Percentiles rank a stretch among this genome's conserved stretches.
Conservation (phyloP, 2,113 vertebrate species). For the Microcebus murinus region DNA sequence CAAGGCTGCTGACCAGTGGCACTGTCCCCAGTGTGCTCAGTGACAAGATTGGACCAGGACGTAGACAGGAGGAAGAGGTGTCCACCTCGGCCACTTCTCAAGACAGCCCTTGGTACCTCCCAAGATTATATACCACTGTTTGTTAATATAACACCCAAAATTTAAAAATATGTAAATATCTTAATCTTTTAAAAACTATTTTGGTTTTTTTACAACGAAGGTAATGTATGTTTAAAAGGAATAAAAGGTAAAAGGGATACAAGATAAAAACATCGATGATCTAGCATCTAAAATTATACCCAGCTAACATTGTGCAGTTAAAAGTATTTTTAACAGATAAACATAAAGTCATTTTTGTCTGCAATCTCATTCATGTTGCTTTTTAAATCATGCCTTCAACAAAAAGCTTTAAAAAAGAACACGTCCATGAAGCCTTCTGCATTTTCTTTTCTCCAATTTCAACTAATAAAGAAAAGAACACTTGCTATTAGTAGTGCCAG, state of each 20-base stretch:
- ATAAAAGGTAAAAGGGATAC: not conserved
- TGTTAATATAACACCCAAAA: not conserved
- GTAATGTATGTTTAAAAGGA: not conserved
- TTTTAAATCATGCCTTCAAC: not conserved
- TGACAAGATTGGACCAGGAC: no score
- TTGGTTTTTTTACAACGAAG: not conserved
- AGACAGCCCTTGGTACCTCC: not conserved
- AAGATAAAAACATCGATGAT: not conserved
- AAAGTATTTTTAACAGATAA: not conserved
- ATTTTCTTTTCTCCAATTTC: not conserved
- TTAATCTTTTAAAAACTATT: not conserved
- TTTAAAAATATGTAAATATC: not conserved
- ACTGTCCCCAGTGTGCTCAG: rapidly evolving
- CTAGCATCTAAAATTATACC: not conserved
- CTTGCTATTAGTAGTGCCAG: not conserved
- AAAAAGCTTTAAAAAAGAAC: not conserved
- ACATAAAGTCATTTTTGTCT: not conserved
- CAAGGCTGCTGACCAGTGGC: not conserved
- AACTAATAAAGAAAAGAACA: not conserved
- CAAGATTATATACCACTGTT: not conserved
- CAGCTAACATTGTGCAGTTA: not conserved
- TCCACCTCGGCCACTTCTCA: not conserved
- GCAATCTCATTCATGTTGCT: not conserved
- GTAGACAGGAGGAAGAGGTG: rapidly evolving
- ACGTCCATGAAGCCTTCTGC: not conserved